Conservation (phyloP, 2,888 invertebrate genomes). For the Aporophyla lueneburgensis region DNA sequence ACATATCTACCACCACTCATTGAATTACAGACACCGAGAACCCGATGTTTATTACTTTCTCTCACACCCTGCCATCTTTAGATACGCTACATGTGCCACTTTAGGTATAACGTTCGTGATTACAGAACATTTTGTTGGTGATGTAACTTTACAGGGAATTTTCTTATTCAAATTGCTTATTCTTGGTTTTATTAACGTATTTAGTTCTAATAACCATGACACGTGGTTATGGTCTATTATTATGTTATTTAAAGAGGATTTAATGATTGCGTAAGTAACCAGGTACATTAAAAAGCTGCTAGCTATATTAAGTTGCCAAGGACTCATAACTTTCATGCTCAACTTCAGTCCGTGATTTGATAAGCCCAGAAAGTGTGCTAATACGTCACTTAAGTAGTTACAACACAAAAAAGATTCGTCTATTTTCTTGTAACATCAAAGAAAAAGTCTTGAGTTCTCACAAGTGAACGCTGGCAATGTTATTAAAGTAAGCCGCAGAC, state of each 20-base stretch:
- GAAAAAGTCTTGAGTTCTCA: constrained; percentile 19
- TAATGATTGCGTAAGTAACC: background rate
- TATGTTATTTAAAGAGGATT: background rate
- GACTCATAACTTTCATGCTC: background rate
- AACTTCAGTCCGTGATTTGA: background rate
- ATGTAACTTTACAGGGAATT: background rate
- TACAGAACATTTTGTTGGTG: constrained; percentile 27
- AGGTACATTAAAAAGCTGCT: constrained; percentile 2
- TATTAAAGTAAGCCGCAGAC: constrained; percentile 63
- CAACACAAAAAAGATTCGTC: background rate
- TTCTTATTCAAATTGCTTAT: constrained; percentile 34
- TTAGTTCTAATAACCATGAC: background rate
- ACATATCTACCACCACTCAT: constrained; percentile 67
- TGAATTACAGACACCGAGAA: constrained; percentile 70
- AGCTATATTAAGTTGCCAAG: background rate
- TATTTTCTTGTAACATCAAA: constrained; percentile 31
- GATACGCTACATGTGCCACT: constrained; percentile 42
- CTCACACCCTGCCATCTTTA: constrained; percentile 56
- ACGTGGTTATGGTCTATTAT: background rate
- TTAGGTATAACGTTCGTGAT: constrained; percentile 35
- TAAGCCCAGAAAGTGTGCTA: background rate
- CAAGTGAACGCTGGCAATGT: constrained; percentile 43
- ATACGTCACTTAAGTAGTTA: background rate
- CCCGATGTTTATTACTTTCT: constrained; percentile 67
- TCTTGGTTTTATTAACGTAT: background rate